Percentiles rank a stretch among this genome's conserved stretches.
These are phyloP conservation scores for Panthera tigris DNA, from an alignment of 2,113 vertebrate species.

Conservation along the genomic window DNA sequence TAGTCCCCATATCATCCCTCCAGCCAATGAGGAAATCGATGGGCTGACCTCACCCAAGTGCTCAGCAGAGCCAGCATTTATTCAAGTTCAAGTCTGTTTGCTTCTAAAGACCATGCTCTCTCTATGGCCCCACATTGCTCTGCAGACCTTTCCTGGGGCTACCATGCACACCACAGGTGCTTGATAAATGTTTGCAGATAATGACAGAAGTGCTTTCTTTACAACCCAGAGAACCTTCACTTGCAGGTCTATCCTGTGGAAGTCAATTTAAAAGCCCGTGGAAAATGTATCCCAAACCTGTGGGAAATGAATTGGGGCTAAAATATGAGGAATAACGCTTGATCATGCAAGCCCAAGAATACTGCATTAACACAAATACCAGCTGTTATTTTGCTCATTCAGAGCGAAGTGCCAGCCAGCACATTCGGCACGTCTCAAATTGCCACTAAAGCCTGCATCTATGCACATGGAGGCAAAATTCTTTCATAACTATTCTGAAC, in stretches of 20 bases:
- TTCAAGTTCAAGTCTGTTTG: not conserved
- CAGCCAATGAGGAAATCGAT: not conserved
- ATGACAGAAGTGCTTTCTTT: not conserved
- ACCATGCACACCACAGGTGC: not conserved
- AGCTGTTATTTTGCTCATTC: not conserved
- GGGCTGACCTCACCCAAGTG: not conserved
- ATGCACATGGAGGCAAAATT: not conserved
- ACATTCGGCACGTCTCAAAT: not conserved
- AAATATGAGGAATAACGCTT: not conserved
- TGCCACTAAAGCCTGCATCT: not conserved
- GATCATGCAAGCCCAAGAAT: not conserved
- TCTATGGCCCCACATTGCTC: not conserved
- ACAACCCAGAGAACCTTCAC: not conserved
- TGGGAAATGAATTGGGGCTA: slow-evolving; percentile 12
- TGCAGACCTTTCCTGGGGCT: not conserved
- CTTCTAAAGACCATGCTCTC: not conserved
- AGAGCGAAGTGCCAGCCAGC: not conserved
- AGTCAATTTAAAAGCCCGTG: slow-evolving; percentile 48
- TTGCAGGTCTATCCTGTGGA: not conserved
- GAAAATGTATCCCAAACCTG: slow-evolving; percentile 29
- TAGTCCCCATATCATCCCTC: not conserved
- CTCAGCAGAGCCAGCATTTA: not conserved
- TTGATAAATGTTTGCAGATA: slow-evolving; percentile 2
- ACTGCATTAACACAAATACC: not conserved
- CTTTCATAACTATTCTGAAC: not conserved